Base-by-base conservation (phyloP, 2,797 vertebrate genomes). In the Lophotriccus pileatus region DNA sequence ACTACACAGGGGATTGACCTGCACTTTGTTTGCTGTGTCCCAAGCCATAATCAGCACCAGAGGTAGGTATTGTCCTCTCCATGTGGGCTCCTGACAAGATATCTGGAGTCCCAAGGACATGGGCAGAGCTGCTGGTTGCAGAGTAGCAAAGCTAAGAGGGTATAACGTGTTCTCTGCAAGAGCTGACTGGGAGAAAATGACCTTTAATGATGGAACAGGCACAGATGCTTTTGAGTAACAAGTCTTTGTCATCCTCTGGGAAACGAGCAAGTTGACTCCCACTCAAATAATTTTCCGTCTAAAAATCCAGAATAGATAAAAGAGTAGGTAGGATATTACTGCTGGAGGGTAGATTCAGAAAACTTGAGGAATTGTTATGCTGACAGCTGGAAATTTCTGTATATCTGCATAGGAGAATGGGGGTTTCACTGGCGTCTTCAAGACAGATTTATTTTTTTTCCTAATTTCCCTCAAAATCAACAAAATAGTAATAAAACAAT, bases 151-250 rank as follows among this genome's bases (percentile, higher is more conserved):
- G 49, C 60, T 12, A 4, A 63, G 70, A 81, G 84, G 37, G 49
- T 75, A 18, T 70, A 75, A 73, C 25, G 2, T 79, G 60, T 93
- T 95, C 80, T 39, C 30, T 85, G 67, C 56, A 8, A 64, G 87
- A 91, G 28, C 77, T 3, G 22, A 24, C 64, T 85, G 84, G 36
- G 58, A 50, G 87, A 94, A 93, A 83, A 94, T 91, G 92, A 91
- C 94, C 95, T 96, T 95, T 96, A 84, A 67, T 86, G 79, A 86
- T 77, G 69, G 76, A 94, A 89, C 92, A 92, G 75, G 77, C 81
- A 43, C 94, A 94, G 95, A 97, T 95, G 95, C 94, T 94, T 95
- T 94, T 93, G 80, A 93, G 94, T 94, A 93, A 83, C 72, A 69
- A 73, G 83, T 58, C 93, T 94, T 91, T 94, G 87, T 94, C 93